phyloP scores from a whole-genome alignment of 2,113 vertebrate species.

The Dromas ardeola region DNA sequence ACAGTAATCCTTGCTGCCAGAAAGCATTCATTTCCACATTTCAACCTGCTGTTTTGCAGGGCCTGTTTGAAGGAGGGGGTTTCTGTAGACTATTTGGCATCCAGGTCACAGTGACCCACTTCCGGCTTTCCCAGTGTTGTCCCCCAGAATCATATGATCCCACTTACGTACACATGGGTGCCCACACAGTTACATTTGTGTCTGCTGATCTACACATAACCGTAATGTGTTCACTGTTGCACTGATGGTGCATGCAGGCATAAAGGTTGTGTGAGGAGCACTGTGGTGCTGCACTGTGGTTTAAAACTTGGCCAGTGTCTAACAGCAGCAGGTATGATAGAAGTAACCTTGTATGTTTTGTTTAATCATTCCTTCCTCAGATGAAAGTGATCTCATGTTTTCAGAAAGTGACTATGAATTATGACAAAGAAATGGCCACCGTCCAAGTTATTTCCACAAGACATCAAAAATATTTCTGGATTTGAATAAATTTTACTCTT shows the following conservation, averaged over 20 bases:
- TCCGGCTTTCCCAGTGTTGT: slow-evolving; percentile 2
- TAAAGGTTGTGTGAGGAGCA: neutral
- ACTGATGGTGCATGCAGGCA: neutral
- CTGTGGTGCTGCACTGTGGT: neutral
- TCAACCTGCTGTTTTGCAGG: neutral
- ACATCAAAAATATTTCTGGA: neutral
- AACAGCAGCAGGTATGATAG: neutral
- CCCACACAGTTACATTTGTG: neutral
- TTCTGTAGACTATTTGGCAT: neutral
- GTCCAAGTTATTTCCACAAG: neutral
- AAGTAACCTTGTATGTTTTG: neutral
- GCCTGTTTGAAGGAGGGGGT: neutral
- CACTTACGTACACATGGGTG: neutral
- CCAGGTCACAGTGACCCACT: slow-evolving; percentile 34
- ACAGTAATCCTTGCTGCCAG: neutral
- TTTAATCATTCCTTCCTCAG: neutral
- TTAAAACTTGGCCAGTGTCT: neutral
- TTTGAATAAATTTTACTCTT: neutral
- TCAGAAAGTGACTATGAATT: neutral
- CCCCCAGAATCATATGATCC: slow-evolving; percentile 4
- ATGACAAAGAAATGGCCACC: neutral
- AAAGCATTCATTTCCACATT: neutral
- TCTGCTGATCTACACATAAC: neutral
- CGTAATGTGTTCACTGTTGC: neutral
- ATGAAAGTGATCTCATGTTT: neutral